These are phyloP conservation scores for Thamnophis sirtalis DNA, from an alignment of 2,113 vertebrate genomes.

Conservation along the genomic window DNA sequence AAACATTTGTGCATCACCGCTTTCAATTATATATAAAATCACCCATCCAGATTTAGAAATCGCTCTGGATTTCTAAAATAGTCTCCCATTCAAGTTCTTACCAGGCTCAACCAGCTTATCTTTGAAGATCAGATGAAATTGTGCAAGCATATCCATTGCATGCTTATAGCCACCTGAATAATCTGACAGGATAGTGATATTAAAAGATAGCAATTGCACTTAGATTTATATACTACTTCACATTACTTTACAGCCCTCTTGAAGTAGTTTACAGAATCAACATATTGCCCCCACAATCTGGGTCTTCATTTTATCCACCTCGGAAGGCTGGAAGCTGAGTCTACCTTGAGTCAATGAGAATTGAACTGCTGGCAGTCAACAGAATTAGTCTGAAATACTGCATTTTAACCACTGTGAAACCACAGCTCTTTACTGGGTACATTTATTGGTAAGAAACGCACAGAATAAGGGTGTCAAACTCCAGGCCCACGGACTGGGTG, in stretches of 20 bases:
- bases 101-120: neutral
- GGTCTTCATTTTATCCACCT: neutral
- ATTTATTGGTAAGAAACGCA: neutral
- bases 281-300: neutral
- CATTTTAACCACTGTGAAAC: neutral
- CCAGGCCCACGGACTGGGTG: too few relatives aligned
- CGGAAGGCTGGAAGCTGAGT: neutral
- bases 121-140: neutral
- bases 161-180: neutral
- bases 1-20: too few relatives aligned
- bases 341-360: neutral
- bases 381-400: neutral
- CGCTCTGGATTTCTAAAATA: neutral
- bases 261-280: neutral
- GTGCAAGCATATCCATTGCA: neutral
- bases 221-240: neutral
- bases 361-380: neutral
- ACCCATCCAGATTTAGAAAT: too few relatives aligned
- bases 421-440: neutral
- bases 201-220: neutral
- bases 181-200: fast-evolving
- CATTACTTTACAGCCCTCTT: neutral
- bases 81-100: neutral
- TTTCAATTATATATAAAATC: too few relatives aligned
- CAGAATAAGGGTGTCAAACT: neutral